Conservation (phyloP, 2,888 invertebrate genomes). For the Antitype chi region DNA sequence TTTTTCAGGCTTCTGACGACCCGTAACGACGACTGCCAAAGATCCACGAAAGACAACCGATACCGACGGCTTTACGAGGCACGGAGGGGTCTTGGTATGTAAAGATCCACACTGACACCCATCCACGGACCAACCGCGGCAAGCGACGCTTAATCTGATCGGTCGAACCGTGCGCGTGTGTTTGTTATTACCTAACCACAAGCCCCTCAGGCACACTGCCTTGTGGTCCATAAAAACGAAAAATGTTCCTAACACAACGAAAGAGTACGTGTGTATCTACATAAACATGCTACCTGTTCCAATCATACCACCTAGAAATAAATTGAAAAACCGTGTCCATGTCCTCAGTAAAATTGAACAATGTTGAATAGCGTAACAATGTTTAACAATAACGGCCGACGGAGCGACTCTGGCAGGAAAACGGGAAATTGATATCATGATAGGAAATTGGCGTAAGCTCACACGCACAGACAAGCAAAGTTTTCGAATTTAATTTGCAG, state of each 20-base stretch:
- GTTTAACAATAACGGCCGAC: slow-evolving; percentile 24
- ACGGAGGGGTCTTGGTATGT: no score
- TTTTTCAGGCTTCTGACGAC: no score
- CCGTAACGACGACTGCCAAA: no score
- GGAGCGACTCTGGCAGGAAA: slow-evolving; percentile 29
- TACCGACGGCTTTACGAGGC: no score
- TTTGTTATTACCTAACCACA: no score
- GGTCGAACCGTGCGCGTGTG: no score
- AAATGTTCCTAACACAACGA: not conserved
- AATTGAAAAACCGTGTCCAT: slow-evolving; percentile 26
- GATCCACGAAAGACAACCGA: no score
- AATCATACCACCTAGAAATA: slow-evolving; percentile 5
- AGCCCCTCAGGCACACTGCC: no score
- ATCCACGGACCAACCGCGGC: no score
- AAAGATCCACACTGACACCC: no score
- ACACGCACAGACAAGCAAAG: slow-evolving; percentile 31
- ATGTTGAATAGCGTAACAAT: slow-evolving; percentile 19
- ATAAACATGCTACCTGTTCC: slow-evolving; percentile 1
- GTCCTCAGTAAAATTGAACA: slow-evolving; percentile 9
- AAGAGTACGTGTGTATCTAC: not conserved
- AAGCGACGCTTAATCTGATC: no score
- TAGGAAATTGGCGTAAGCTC: slow-evolving; percentile 62
- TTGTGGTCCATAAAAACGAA: slow-evolving; percentile 1
- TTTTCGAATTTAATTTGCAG: slow-evolving; percentile 37
- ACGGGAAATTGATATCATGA: slow-evolving; percentile 63